These are phyloP conservation scores for Drosophila melanosoma DNA, from an alignment of 2,888 invertebrate genomes.

Conservation along the genomic window DNA sequence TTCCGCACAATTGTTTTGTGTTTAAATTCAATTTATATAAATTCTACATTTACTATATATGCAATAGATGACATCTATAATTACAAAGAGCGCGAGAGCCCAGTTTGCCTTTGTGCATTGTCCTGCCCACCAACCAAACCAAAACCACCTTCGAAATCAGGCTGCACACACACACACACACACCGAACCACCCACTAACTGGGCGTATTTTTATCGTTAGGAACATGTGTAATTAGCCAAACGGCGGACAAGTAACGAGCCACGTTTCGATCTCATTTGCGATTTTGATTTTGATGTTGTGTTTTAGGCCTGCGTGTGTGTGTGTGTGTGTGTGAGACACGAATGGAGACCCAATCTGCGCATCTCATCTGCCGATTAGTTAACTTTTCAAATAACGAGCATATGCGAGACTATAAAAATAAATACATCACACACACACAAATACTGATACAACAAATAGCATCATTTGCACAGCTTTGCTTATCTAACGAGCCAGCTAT, in stretches of 20 bases:
- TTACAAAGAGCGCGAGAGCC: conserved; percentile 42
- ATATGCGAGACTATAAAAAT: conserved; percentile 49
- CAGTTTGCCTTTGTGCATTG: conserved; percentile 40
- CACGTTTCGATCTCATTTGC: conserved; percentile 58
- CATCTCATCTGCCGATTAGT: conserved; percentile 59
- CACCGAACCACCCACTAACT: not conserved
- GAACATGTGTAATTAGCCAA: conserved; percentile 58
- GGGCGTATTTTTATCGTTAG: not conserved
- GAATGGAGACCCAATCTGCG: conserved; percentile 39
- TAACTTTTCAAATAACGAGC: conserved; percentile 57
- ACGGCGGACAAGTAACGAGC: conserved; percentile 24
- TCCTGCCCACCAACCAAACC: conserved; percentile 22
- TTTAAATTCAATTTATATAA: conserved; percentile 81
- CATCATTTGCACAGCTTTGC: conserved; percentile 55
- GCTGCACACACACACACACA: not conserved
- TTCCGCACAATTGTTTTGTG: conserved; percentile 72
- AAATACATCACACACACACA: conserved; percentile 1
- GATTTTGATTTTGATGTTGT: conserved; percentile 52
- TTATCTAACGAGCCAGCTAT: conserved; percentile 55
- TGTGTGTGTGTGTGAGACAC: conserved; percentile 11
- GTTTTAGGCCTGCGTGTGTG: conserved; percentile 11
- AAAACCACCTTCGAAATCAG: too few species aligned
- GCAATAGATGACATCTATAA: conserved; percentile 68
- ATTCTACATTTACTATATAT: conserved; percentile 45
- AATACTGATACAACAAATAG: conserved; percentile 30